Evolutionary conservation across 1,140 invertebrate species (phyloP).

Genomic region (Dinothrombium tinctorium): DNA sequence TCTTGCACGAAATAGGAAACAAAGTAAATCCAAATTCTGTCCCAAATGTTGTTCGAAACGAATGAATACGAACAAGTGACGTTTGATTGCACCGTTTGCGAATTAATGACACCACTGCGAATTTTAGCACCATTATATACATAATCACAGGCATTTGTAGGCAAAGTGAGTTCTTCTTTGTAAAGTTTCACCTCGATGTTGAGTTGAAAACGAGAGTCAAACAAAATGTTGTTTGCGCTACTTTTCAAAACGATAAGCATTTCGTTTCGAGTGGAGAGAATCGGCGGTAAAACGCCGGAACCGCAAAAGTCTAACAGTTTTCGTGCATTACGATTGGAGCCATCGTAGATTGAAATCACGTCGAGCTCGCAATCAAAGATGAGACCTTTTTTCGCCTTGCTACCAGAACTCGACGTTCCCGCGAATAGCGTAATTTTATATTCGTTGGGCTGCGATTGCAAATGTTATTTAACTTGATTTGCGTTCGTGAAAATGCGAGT

Average conservation of each 20-base stretch:
- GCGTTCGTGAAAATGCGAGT: no score
- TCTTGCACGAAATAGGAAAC: constrained; percentile 22
- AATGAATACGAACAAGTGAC: constrained; percentile 65
- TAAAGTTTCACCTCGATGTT: constrained; percentile 56
- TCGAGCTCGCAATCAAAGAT: constrained; percentile 57
- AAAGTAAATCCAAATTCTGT: constrained; percentile 62
- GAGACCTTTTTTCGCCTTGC: constrained; percentile 23
- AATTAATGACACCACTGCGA: constrained; percentile 44
- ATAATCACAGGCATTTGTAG: constrained; percentile 63
- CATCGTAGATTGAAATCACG: constrained; percentile 63
- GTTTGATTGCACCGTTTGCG: constrained; percentile 54
- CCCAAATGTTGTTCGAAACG: constrained; percentile 36
- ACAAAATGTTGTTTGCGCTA: constrained; percentile 63
- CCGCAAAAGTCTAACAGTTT: constrained; percentile 71
- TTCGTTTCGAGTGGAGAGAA: constrained; percentile 52
- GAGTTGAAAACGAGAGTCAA: constrained; percentile 40
- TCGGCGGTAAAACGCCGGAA: constrained; percentile 51
- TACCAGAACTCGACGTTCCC: constrained; percentile 16
- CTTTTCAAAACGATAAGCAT: constrained; percentile 65
- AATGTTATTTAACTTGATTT: no score
- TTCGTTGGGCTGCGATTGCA: constrained; percentile 16
- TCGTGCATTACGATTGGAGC: constrained; percentile 61
- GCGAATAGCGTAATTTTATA: constrained; percentile 17
- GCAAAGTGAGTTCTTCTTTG: neutral
- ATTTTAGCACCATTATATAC: constrained; percentile 50